phyloP scores from a whole-genome alignment of 2,797 vertebrate genomes.

The Sebastes oblongus region DNA sequence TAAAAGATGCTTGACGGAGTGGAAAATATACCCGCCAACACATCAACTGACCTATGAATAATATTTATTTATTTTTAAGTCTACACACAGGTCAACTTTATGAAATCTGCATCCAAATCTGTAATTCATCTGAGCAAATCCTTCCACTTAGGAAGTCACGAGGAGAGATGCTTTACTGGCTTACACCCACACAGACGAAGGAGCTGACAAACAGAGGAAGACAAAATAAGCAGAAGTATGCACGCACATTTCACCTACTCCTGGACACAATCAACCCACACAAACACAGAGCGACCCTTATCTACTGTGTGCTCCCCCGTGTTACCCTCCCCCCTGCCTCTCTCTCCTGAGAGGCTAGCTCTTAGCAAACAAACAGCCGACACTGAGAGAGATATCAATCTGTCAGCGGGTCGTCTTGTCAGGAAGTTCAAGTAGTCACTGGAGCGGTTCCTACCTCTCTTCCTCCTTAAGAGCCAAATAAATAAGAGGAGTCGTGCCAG shows the following conservation, averaged over 20 bases:
- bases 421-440: constrained; percentile 87
- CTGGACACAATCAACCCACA: constrained; percentile 21
- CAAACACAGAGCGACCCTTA: constrained; percentile 50
- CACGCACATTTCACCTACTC: constrained; percentile 40
- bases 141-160: constrained; percentile 2
- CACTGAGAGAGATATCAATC: constrained; percentile 84
- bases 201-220: constrained; percentile 36
- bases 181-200: neutral
- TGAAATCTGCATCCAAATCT: constrained; percentile 10
- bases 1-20: neutral
- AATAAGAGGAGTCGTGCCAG: constrained; percentile 62
- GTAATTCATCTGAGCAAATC: neutral
- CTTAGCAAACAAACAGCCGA: constrained; percentile 84
- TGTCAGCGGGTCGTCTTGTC: constrained; percentile 82
- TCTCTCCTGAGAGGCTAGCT: constrained; percentile 34
- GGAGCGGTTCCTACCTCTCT: constrained; percentile 70
- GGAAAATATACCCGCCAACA: neutral
- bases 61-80: neutral
- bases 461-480: constrained; percentile 80
- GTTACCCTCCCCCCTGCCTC: constrained; percentile 26
- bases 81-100: neutral
- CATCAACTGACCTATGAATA: neutral
- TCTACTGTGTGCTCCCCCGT: constrained; percentile 37
- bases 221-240: constrained; percentile 27
- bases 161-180: neutral